Evolutionary conservation across 2,113 vertebrate genomes (phyloP), one percentile per base, ranked within the genome.

Genomic region (Fregata magnificens): DNA sequence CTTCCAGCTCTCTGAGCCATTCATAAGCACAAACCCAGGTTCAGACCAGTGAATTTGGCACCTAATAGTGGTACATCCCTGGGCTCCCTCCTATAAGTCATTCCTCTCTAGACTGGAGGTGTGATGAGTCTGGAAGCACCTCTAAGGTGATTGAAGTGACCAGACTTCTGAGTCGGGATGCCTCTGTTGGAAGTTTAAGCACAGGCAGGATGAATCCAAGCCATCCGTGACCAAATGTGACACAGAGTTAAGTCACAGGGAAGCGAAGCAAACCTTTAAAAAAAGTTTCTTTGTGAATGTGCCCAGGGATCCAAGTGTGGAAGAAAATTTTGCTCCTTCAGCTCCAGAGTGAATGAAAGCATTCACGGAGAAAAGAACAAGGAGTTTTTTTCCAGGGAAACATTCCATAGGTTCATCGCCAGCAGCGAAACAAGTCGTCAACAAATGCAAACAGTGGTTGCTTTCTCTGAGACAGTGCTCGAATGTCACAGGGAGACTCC

Each of bases 331-430:
- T 91, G 77, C 83, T 97, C 87, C 85, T 94, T 93, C 90, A 96
- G 90, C 88, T 79, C 80, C 58, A 12, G 65, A 91, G 80, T 96
- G 94, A 97, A 96, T 96, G 90, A 87, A 95, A 92, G 93, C 82
- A 96, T 97, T 97, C 93, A 96, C 4, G 7, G 70, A 44, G 84
- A 45, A 82, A 77, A 93, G 82, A 93, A 96, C 90, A 91, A 84
- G 88, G 63, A 94, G 29, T 67, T 71, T 91, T 90, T 95, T 94
- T 82, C 89, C 87, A 95, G 49, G 83, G 90, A 95, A 90, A 95
- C 90, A 95, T 93, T 91, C 85, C 96, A 93, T 92, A 97, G 88
- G 95, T 96, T 94, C 79, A 62, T 89, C 10, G 88, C 95, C 96
- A 96, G 87, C 66, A 97, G 62, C 13, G 5, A 91, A 88, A 97